Evolutionary conservation across 2,797 vertebrate species (phyloP), one percentile per base, ranked within the genome.

Genomic region (Enteromius unitaeniatus): DNA sequence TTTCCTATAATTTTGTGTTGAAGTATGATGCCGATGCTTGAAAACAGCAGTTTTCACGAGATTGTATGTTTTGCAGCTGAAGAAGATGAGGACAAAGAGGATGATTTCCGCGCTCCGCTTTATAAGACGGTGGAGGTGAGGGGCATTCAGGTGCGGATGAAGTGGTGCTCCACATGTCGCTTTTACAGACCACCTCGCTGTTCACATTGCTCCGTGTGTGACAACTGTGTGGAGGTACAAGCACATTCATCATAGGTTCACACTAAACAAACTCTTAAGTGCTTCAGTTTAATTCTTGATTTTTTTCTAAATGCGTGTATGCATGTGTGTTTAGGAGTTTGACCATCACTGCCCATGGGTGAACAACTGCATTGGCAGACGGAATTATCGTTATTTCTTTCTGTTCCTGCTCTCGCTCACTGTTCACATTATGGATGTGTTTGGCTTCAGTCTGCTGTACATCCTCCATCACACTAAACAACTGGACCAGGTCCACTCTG

Each of bases 291-390:
- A 19, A 31, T 17, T 73, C 31, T 23, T 70, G 15, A 14, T 31
- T 8, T 3, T 5, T 9, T 7, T 8, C 26, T 81, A 19, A 67
- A 81, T 15, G 9, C 67, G 9, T 70, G 15, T 31, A 26, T 51
- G 65, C 85, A 77, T 86, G 17, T 60, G 26, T 58, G 1, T 0
- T 2, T 92, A 99, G 98, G 98, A 99, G 87, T 99, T 99, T 84
- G 98, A 99, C 92, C 98, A 99, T 89, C 98, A 99, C 92, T 99
- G 98, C 89, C 98, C 98, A n/a, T 99, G 98, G 98, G 97, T 99
- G 87, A 99, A 99, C 93, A 99, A 99, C 94, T 99, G 98, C 90
- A 98, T 99, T 0, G 98, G 98, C 74, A 95, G 98, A 31, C 95
- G 98, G 90, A 99, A 99, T 91, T 99, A 99, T 92, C 96, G 98